Conservation (phyloP, 2,888 invertebrate species). For the Phortica magna region DNA sequence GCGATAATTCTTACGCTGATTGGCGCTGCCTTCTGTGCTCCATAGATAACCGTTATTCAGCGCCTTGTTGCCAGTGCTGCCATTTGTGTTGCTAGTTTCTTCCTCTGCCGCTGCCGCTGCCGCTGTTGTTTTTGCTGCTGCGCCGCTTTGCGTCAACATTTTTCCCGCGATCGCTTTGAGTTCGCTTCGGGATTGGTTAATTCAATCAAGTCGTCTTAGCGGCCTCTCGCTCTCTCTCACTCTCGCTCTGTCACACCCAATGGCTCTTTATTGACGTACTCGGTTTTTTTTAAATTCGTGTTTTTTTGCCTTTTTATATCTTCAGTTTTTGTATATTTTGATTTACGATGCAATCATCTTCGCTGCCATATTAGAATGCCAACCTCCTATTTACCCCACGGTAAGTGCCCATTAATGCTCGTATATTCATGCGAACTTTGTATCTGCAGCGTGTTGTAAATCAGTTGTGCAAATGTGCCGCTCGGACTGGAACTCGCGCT, state of each 20-base stretch:
- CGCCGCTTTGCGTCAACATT: slow-evolving; percentile 33
- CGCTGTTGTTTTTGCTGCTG: slow-evolving; percentile 14
- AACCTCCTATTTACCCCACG: background rate
- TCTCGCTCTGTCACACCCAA: too few relatives aligned
- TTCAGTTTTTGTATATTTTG: slow-evolving; percentile 8
- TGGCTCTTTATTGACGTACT: too few relatives aligned
- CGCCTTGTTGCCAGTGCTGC: slow-evolving; percentile 53
- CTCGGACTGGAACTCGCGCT: too few relatives aligned
- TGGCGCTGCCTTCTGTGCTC: background rate
- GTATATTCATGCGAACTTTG: background rate
- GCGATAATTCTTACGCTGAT: background rate
- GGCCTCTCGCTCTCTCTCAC: too few relatives aligned
- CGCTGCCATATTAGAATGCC: background rate
- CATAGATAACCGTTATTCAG: slow-evolving; percentile 77
- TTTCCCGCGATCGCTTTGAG: slow-evolving; percentile 32
- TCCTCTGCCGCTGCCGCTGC: slow-evolving; percentile 30
- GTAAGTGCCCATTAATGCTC: background rate
- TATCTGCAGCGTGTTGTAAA: slow-evolving; percentile 5
- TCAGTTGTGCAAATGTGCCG: background rate
- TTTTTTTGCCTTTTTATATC: background rate
- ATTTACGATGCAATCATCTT: background rate
- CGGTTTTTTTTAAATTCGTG: too few relatives aligned
- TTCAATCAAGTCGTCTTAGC: too few relatives aligned
- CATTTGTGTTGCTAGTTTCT: slow-evolving; percentile 39
- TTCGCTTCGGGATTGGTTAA: slow-evolving; percentile 23